These are phyloP conservation scores for Okapia johnstoni DNA, from an alignment of 2,113 vertebrate genomes.

Conservation along the genomic window DNA sequence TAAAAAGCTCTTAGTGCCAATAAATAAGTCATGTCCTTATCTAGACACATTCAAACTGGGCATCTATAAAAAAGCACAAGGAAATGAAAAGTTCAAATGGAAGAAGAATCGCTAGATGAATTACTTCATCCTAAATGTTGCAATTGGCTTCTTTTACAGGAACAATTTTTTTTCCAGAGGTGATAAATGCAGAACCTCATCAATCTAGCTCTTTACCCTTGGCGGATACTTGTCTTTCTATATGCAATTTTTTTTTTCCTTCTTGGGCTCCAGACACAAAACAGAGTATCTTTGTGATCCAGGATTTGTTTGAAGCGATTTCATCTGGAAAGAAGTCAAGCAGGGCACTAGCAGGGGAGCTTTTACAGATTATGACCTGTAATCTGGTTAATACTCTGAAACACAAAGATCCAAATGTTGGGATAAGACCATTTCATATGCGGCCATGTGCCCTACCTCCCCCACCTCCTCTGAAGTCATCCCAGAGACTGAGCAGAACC, in stretches of 20 bases:
- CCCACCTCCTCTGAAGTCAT: constrained; percentile 37
- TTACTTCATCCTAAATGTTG: constrained; percentile 79
- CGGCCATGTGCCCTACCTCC: constrained; percentile 18
- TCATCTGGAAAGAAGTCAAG: constrained; percentile 84
- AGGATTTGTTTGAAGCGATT: constrained; percentile 82
- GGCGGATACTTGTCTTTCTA: constrained; percentile 72
- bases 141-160: constrained; percentile 75
- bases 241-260: constrained; percentile 38
- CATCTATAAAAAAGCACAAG: constrained; percentile 71
- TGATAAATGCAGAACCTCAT: constrained; percentile 78
- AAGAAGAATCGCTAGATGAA: constrained; percentile 77
- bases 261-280: constrained; percentile 72
- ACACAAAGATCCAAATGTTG: constrained; percentile 78
- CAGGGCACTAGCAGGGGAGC: constrained; percentile 79
- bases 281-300: constrained; percentile 76
- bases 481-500: constrained; percentile 44
- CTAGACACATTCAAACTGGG: constrained; percentile 72
- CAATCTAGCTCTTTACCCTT: constrained; percentile 80
- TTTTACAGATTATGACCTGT: constrained; percentile 82
- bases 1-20: constrained; percentile 77
- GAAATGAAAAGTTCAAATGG: constrained; percentile 76
- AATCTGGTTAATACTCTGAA: constrained; percentile 83
- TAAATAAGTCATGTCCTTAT: constrained; percentile 75
- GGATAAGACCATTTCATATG: constrained; percentile 67
- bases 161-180: constrained; percentile 73